Evolutionary conservation across 1,140 invertebrate species (phyloP).

Genomic region (Lucilia sericata): DNA sequence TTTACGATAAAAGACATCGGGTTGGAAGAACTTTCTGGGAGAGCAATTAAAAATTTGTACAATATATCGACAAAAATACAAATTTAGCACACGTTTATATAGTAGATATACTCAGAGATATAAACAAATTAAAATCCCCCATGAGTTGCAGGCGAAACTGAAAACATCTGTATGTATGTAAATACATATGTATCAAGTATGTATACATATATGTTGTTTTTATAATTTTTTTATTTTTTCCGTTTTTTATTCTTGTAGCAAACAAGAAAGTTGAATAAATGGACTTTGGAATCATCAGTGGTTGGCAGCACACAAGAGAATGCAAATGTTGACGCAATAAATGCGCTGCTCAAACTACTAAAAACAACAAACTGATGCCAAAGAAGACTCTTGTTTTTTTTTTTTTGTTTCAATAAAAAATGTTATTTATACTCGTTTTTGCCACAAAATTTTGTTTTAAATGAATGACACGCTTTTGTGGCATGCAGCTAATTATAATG

Average conservation of each 20-base stretch:
- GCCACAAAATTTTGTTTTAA: not conserved
- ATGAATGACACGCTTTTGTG: not conserved
- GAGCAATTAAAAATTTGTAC: too few relatives aligned
- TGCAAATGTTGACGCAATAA: conserved; percentile 15
- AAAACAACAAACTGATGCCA: not conserved
- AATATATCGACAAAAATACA: too few relatives aligned
- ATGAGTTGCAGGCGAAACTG: not conserved
- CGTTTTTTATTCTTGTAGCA: not conserved
- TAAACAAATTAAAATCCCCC: not conserved
- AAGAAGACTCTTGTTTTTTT: not conserved
- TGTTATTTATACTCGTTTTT: not conserved
- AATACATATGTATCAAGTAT: not conserved
- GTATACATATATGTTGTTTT: not conserved
- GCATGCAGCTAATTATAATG: not conserved
- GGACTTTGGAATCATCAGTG: not conserved
- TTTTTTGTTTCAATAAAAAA: not conserved
- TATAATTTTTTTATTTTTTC: not conserved
- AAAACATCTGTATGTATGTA: not conserved
- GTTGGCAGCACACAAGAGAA: not conserved
- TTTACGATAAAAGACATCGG: too few relatives aligned
- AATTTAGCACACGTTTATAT: too few relatives aligned
- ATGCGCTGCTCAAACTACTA: not conserved
- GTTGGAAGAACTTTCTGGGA: too few relatives aligned
- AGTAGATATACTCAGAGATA: too few relatives aligned
- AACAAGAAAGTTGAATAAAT: conserved; percentile 29